phyloP scores from a whole-genome alignment of 37 sponge, comb jelly and placozoan genomes.

The Crambe crambe region DNA sequence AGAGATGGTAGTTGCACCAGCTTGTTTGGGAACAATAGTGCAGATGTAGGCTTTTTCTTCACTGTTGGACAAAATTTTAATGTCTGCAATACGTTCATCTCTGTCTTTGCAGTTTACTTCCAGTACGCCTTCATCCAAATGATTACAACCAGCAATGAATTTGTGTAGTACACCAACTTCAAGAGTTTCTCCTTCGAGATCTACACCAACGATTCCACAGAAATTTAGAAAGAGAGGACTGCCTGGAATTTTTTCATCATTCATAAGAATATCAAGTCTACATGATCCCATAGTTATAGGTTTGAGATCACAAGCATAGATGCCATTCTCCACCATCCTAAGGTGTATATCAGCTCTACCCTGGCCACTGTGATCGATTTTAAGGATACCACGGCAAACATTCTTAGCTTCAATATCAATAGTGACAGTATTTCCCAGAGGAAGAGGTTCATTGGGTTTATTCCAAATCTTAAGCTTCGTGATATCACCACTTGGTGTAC shows the following conservation, averaged over 20 bases:
- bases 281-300: constrained; percentile 38
- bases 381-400: constrained; percentile 55
- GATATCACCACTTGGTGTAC: neutral
- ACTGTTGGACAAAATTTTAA: constrained; percentile 1
- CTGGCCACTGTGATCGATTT: constrained; percentile 42
- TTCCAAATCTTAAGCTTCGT: constrained; percentile 15
- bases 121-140: constrained; percentile 35
- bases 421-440: constrained; percentile 23
- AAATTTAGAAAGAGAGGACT: constrained; percentile 51
- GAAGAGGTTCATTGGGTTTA: constrained; percentile 15
- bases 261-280: constrained; percentile 40
- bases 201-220: constrained; percentile 15
- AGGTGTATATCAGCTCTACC: constrained; percentile 31
- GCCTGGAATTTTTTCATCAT: constrained; percentile 52
- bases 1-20: constrained; percentile 17
- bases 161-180: constrained; percentile 10
- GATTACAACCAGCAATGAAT: constrained; percentile 42
- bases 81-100: constrained; percentile 9
- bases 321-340: constrained; percentile 25
- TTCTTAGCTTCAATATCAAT: constrained; percentile 58
- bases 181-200: constrained; percentile 18
- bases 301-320: constrained; percentile 22
- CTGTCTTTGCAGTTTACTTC: constrained; percentile 25
- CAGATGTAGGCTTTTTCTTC: constrained; percentile 37
- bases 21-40: constrained; percentile 13